These are phyloP conservation scores for Aleadryas rufinucha DNA, from an alignment of 2,113 vertebrate genomes.

Conservation along the genomic window DNA sequence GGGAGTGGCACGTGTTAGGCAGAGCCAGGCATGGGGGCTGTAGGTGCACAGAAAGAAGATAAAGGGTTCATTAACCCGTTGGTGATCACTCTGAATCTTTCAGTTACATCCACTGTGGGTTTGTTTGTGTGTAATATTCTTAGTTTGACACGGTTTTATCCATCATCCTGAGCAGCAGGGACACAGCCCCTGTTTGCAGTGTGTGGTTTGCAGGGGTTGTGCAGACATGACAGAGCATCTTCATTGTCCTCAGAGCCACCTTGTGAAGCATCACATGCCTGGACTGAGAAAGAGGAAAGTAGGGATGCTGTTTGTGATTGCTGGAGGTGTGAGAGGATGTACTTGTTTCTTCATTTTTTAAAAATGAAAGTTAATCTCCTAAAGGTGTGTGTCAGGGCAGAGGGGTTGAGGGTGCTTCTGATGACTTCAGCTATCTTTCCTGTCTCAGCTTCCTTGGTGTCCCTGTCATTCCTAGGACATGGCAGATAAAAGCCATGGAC, in stretches of 20 bases:
- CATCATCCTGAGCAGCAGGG: background rate
- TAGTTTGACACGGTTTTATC: background rate
- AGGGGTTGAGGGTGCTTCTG: background rate
- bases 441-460: background rate
- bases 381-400: background rate
- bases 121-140: rapidly evolving
- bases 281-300: background rate
- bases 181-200: background rate
- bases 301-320: background rate
- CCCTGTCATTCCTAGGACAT: background rate
- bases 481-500: background rate
- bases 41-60: background rate
- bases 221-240: background rate
- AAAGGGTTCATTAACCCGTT: background rate
- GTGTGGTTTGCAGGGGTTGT: background rate
- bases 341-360: background rate
- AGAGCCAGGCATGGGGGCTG: background rate
- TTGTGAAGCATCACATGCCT: rapidly evolving
- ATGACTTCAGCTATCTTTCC: background rate
- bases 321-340: background rate
- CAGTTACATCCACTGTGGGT: rapidly evolving
- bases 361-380: background rate
- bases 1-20: background rate
- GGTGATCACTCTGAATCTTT: background rate
- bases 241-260: background rate